Conservation (phyloP, 2,797 vertebrate species). For the Odontamblyopus lacepedii region DNA sequence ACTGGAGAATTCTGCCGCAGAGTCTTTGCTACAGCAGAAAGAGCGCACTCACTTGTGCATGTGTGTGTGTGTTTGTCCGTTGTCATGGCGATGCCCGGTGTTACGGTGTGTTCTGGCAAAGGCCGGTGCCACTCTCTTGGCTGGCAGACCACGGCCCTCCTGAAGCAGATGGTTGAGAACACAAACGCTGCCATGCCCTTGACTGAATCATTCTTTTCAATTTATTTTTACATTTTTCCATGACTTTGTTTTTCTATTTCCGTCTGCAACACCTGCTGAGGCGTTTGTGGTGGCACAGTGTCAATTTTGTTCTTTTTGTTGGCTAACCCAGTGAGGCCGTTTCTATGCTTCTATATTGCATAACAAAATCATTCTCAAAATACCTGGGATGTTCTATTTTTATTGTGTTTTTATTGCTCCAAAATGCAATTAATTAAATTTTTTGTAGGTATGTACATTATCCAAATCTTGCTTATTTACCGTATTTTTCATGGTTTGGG, state of each 20-base stretch:
- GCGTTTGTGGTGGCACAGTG: background rate
- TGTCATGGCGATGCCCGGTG: conserved; percentile 29
- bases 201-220: conserved; percentile 37
- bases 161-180: conserved; percentile 75
- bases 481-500: too few relatives aligned
- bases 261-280: background rate
- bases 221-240: conserved; percentile 14
- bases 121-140: conserved; percentile 34
- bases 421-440: too few relatives aligned
- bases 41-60: conserved; percentile 25
- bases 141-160: conserved; percentile 62
- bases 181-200: conserved; percentile 66
- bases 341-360: too few relatives aligned
- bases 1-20: conserved; percentile 42
- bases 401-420: too few relatives aligned
- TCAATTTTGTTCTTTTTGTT: too few relatives aligned
- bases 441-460: too few relatives aligned
- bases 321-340: too few relatives aligned
- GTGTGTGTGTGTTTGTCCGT: conserved; percentile 25
- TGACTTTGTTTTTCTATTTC: conserved; percentile 4
- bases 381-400: too few relatives aligned
- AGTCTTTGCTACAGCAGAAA: conserved; percentile 42
- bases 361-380: too few relatives aligned
- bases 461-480: too few relatives aligned
- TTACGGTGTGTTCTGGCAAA: conserved; percentile 50